Evolutionary conservation across 2,113 vertebrate genomes (phyloP).

Genomic region (Rhabdornis inornatus): DNA sequence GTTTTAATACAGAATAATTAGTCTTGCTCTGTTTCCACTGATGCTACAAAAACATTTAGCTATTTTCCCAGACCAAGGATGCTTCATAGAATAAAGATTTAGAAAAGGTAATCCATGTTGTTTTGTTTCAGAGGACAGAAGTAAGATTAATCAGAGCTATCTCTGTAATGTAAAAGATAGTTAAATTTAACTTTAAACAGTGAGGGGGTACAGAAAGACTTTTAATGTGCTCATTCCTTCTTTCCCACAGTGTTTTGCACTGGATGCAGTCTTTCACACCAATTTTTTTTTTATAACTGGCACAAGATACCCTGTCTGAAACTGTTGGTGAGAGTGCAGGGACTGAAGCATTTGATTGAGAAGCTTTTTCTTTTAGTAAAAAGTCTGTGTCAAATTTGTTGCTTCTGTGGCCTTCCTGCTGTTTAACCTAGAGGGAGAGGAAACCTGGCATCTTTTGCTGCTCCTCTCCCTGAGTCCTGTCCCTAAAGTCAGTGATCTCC

Average conservation of each 20-base stretch:
- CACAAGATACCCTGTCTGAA: neutral
- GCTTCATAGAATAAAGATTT: neutral
- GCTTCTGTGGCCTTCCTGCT: neutral
- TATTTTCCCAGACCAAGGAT: neutral
- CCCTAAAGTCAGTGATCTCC: constrained; percentile 12
- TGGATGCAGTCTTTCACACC: neutral
- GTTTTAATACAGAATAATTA: neutral
- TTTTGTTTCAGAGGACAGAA: neutral
- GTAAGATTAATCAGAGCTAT: neutral
- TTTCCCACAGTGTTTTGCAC: neutral
- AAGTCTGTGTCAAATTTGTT: neutral
- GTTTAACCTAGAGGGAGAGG: neutral
- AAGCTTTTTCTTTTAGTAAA: neutral
- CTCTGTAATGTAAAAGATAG: neutral
- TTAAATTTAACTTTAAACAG: neutral
- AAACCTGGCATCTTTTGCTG: neutral
- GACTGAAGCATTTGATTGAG: neutral
- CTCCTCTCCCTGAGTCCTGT: neutral
- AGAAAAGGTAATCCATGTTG: neutral
- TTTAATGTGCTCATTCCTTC: neutral
- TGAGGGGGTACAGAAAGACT: neutral
- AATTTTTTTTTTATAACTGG: neutral
- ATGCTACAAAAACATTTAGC: neutral
- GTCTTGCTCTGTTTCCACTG: neutral
- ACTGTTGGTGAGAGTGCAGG: neutral